Evolutionary conservation across 2,888 invertebrate genomes (phyloP).

Genomic region (Melinopterus prodromus): DNA sequence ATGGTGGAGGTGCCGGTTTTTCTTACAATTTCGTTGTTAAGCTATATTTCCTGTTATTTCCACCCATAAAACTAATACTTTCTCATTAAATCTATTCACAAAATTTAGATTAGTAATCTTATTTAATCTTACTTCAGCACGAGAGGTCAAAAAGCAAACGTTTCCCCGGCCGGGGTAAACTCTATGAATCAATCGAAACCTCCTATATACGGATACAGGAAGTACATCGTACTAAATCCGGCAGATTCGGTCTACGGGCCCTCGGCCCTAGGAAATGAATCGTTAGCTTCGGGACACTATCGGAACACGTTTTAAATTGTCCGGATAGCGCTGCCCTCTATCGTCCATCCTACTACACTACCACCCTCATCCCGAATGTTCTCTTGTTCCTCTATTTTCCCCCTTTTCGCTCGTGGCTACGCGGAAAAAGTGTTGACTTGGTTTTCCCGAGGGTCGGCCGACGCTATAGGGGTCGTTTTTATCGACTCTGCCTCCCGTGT

Average conservation of each 20-base stretch:
- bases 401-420: neutral
- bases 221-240: slow-evolving; percentile 51
- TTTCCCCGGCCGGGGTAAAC: neutral
- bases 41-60: no score
- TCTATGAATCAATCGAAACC: neutral
- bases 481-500: neutral
- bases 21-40: no score
- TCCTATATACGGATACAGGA: slow-evolving; percentile 38
- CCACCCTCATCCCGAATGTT: slow-evolving; percentile 15
- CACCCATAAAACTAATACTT: no score
- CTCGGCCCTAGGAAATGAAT: slow-evolving; percentile 53
- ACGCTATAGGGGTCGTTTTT: neutral
- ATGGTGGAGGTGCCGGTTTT: no score
- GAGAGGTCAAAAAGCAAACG: neutral
- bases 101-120: no score
- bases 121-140: no score
- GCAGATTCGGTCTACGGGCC: slow-evolving; percentile 45
- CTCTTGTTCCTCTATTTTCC: neutral
- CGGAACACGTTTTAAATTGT: slow-evolving; percentile 52
- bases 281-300: slow-evolving; percentile 53
- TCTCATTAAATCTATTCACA: no score
- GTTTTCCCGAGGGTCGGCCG: neutral
- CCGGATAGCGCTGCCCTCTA: slow-evolving; percentile 32
- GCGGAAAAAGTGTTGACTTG: neutral
- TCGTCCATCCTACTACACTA: neutral